A percentile compares a stretch with the other conserved stretches of the same genome.
phyloP scores from a whole-genome alignment of 1,140 invertebrate species.

The Periplaneta americana region DNA sequence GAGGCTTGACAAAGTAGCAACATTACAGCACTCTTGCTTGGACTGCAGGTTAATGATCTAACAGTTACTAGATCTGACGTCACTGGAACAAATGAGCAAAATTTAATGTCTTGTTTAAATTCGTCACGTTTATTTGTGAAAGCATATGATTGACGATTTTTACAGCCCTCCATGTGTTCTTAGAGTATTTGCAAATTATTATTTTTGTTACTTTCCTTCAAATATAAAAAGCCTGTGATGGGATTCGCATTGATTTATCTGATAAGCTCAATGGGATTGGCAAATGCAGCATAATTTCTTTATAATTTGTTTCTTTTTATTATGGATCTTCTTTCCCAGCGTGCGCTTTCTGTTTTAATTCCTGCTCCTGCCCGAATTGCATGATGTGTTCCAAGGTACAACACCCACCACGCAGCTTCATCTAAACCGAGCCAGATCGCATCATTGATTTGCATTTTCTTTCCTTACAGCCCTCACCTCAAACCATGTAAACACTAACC shows the following conservation, averaged over 20 bases:
- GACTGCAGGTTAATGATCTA: too few species aligned
- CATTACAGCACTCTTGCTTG: background rate
- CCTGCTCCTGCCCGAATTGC: too few species aligned
- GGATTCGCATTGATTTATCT: background rate
- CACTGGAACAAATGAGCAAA: background rate
- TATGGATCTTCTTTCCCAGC: too few species aligned
- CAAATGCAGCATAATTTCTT: background rate
- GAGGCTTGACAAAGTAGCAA: too few species aligned
- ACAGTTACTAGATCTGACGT: too few species aligned
- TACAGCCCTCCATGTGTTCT: background rate
- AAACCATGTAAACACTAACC: constrained; percentile 1
- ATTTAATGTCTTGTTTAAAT: background rate
- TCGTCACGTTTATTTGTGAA: too few species aligned
- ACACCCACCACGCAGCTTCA: background rate
- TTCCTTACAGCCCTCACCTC: background rate
- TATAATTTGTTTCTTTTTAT: too few species aligned
- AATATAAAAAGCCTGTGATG: background rate
- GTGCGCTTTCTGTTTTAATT: constrained; percentile 9
- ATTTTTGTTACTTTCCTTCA: background rate
- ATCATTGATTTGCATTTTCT: background rate
- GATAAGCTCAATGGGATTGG: too few species aligned
- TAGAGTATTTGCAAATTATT: background rate
- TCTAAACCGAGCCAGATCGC: background rate
- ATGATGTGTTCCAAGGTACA: background rate
- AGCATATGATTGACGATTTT: background rate